phyloP scores from a whole-genome alignment of 2,113 vertebrate species.

The Dicrurus megarhynchus region DNA sequence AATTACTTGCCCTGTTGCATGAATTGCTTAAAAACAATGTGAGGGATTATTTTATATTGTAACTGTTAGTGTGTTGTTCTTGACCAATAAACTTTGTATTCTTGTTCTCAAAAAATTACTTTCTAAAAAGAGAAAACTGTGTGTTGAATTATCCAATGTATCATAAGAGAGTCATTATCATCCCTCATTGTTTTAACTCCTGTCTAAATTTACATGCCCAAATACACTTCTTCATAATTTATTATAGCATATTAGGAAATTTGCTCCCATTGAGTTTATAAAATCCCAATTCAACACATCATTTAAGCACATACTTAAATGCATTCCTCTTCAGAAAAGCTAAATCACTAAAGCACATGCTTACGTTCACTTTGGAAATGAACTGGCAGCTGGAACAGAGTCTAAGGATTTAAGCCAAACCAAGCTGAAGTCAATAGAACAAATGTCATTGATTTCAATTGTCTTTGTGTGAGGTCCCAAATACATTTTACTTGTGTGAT shows the following conservation, averaged over 20 bases:
- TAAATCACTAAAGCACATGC: background rate
- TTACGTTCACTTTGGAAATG: background rate
- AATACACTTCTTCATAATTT: background rate
- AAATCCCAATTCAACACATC: background rate
- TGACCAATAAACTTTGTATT: constrained; percentile 9
- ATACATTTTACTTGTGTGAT: background rate
- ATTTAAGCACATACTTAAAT: background rate
- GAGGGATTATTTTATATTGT: background rate
- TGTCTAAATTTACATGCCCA: background rate
- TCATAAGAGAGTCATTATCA: background rate
- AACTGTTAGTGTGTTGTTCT: background rate
- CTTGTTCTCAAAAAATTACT: background rate
- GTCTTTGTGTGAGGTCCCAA: background rate
- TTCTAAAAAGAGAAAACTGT: background rate
- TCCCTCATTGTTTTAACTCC: background rate
- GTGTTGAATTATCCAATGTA: background rate
- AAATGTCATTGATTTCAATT: background rate
- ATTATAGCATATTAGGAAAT: background rate
- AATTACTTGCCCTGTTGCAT: background rate
- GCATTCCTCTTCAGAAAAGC: background rate
- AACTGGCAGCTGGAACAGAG: background rate
- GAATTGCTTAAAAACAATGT: background rate
- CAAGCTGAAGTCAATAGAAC: background rate
- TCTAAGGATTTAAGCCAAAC: background rate
- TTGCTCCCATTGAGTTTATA: background rate